Conservation (phyloP, 2,113 vertebrate species). For the Dascyllus trimaculatus region DNA sequence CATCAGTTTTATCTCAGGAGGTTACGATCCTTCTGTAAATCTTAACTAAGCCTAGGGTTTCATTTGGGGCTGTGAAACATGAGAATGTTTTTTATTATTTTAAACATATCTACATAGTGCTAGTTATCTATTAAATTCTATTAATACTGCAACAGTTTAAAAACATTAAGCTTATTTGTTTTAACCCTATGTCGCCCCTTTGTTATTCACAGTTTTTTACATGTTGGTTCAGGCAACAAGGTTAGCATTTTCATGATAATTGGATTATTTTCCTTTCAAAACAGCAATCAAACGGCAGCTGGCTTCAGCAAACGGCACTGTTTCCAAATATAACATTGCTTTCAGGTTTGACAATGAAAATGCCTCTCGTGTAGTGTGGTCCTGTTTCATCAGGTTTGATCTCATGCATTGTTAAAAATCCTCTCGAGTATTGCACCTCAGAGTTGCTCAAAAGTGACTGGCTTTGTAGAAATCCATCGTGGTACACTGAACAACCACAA, state of each 20-base stretch:
- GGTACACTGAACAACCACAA: no score
- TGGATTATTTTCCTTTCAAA: neutral
- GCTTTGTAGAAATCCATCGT: neutral
- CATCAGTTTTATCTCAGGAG: constrained; percentile 20
- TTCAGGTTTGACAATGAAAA: constrained; percentile 20
- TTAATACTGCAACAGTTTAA: constrained; percentile 49
- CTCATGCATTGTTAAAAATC: constrained; percentile 5
- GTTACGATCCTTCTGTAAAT: constrained; percentile 37
- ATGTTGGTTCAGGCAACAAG: constrained; percentile 2
- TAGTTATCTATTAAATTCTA: constrained; percentile 55
- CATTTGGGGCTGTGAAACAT: constrained; percentile 77
- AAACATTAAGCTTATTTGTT: constrained; percentile 21
- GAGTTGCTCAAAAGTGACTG: constrained; percentile 22
- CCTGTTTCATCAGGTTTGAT: constrained; percentile 7
- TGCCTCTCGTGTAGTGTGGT: neutral
- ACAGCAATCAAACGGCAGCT: neutral
- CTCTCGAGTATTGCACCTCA: constrained; percentile 52
- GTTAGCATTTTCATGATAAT: neutral
- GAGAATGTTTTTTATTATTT: constrained; percentile 78
- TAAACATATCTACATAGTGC: constrained; percentile 66
- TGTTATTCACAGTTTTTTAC: neutral
- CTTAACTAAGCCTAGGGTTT: constrained; percentile 46
- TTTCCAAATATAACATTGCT: constrained; percentile 2
- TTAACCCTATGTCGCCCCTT: neutral
- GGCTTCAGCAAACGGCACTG: neutral